A percentile compares a stretch with the other conserved stretches of the same genome.
phyloP scores from a whole-genome alignment of 2,113 vertebrate genomes.

The Gopherus evgoodei region DNA sequence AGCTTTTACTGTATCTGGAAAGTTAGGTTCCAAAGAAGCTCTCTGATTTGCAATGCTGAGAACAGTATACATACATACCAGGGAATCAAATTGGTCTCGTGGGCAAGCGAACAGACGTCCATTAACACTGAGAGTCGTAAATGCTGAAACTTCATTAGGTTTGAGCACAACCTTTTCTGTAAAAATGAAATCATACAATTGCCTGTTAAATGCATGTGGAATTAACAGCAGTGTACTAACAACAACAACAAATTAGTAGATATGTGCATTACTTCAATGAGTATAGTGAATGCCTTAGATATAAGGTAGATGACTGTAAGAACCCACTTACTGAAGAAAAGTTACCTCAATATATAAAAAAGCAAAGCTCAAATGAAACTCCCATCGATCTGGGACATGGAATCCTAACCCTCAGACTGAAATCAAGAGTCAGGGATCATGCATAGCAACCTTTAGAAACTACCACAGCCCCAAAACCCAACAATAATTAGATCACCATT shows the following conservation, averaged over 20 bases:
- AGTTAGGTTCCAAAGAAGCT: constrained; percentile 27
- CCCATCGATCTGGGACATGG: neutral
- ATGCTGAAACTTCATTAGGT: constrained; percentile 94
- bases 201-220: constrained; percentile 53
- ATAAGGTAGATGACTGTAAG: neutral
- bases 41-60: constrained; percentile 46
- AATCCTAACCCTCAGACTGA: neutral
- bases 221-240: constrained; percentile 47
- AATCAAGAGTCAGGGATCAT: neutral
- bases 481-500: neutral
- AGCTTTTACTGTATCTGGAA: neutral
- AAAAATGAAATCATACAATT: constrained; percentile 72
- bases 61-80: constrained; percentile 84
- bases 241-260: constrained; percentile 67
- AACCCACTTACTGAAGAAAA: neutral
- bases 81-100: constrained; percentile 92
- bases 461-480: neutral
- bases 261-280: constrained; percentile 48
- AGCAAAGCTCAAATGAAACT: neutral
- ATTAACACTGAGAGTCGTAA: constrained; percentile 94
- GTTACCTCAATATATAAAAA: neutral
- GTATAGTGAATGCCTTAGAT: constrained; percentile 37
- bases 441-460: neutral
- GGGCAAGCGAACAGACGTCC: constrained; percentile 94
- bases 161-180: constrained; percentile 95